A percentile compares a stretch with the other conserved stretches of the same genome.
phyloP scores from a whole-genome alignment of 2,797 vertebrate species.

The Acropternis orthonyx region DNA sequence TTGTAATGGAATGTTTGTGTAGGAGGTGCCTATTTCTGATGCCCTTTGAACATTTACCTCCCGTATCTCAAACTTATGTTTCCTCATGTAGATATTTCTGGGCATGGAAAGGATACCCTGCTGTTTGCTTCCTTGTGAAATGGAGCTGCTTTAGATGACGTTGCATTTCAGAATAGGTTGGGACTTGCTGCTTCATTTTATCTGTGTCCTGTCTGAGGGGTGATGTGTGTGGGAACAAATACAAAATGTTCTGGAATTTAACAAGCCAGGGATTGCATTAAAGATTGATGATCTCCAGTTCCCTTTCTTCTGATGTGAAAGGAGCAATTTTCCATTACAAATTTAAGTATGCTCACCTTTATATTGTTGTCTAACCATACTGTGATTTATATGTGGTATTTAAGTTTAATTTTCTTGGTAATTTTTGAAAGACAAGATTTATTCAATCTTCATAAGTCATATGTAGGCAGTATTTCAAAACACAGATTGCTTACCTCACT shows the following conservation, averaged over 20 bases:
- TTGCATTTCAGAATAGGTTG: neutral
- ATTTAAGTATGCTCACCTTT: neutral
- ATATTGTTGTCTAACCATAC: neutral
- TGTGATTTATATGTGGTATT: neutral
- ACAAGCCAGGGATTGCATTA: neutral
- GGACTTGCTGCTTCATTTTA: neutral
- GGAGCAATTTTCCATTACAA: neutral
- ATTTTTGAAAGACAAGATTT: neutral
- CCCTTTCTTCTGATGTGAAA: neutral
- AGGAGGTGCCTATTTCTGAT: slow-evolving; percentile 26
- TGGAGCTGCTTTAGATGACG: neutral
- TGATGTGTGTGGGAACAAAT: neutral
- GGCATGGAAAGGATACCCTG: neutral
- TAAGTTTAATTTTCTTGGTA: neutral
- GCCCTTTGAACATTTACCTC: neutral
- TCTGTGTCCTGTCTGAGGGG: neutral
- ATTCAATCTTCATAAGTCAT: neutral
- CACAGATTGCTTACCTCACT: fast-evolving
- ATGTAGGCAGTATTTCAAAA: neutral
- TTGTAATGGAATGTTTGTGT: neutral
- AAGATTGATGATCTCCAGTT: neutral
- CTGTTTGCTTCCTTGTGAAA: neutral
- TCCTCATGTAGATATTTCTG: neutral
- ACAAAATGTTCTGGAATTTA: neutral
- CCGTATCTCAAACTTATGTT: neutral